These are phyloP conservation scores for Cryptus armator DNA, from an alignment of 2,888 invertebrate species.

Conservation along the genomic window DNA sequence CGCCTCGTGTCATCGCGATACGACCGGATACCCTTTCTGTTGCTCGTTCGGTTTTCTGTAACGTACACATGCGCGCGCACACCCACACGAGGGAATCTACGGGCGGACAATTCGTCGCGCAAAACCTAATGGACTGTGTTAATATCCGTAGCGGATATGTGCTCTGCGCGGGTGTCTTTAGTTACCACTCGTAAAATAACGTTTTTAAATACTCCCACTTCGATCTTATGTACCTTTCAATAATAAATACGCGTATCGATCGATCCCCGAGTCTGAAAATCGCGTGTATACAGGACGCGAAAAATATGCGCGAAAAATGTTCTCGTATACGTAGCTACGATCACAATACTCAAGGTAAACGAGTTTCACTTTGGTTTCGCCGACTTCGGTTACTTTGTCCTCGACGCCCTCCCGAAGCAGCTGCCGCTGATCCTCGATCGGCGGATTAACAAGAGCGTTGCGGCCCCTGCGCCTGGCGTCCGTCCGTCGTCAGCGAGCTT, in stretches of 20 bases:
- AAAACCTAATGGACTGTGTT: conserved; percentile 12
- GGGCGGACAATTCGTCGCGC: background rate
- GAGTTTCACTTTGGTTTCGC: conserved; percentile 45
- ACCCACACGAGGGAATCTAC: background rate
- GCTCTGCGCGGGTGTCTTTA: conserved; percentile 9
- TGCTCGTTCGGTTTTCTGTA: background rate
- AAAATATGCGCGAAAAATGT: background rate
- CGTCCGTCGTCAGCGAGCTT: conserved; percentile 24
- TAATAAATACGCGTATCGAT: conserved; percentile 25
- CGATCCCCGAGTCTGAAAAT: conserved; percentile 24
- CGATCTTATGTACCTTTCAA: conserved; percentile 14
- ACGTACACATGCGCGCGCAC: background rate
- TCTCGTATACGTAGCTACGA: background rate
- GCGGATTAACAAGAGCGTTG: conserved; percentile 14
- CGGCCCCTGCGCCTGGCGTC: conserved; percentile 1
- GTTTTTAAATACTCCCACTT: conserved; percentile 3
- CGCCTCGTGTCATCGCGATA: conserved; percentile 36
- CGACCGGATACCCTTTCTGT: conserved; percentile 15
- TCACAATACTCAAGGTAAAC: conserved; percentile 47
- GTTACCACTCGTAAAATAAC: background rate
- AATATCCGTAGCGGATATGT: conserved; percentile 44
- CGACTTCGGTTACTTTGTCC: conserved; percentile 25
- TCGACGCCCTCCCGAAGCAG: conserved; percentile 14
- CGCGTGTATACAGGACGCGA: background rate
- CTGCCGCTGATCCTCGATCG: conserved; percentile 16